Base-by-base conservation (phyloP, 2,888 invertebrate genomes). In the Drosophila mulleri region DNA sequence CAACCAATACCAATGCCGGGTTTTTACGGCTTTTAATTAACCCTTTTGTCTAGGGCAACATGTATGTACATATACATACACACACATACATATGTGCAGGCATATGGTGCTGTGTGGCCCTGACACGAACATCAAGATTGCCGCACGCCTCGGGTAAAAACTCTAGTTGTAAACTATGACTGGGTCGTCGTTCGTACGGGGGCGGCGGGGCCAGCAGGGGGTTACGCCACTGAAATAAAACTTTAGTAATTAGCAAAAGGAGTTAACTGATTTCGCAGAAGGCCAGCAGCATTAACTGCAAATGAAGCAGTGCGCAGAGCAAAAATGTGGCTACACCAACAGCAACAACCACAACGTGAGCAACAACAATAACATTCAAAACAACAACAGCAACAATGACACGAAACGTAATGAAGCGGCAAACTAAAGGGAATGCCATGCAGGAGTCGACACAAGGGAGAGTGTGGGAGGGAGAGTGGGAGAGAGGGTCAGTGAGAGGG, bases 241-340 rank as follows among this genome's bases (percentile, higher is more conserved):
- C 91, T 91, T 91, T 91, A 69, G 91, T 90, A 91, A 91, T 91
- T 91, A 91, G 91, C 90, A 80, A 84, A 82, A 84, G 83, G 86
- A 86, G 90, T 85, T 90, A 91, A 91, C 91, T 88, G 91, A 91
- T 91, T 91, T 88, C 71, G 67, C 77, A 76, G 75, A 77, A 82
- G 78, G 78, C 80, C 67, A 75, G 62, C 37, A 56, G 63, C 67
- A 65, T 69, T 72, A 73, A 83, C 76, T 80, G 77, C 83, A 88
- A 81, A 76, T 80, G 84, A 74, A 76, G 79, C 83, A 70, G 60
- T 47, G 60, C 67, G 62, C 20, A 45, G 61, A 32, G 52, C 32
- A 47, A 37, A 56, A 70, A 69, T 63, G 65, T 77, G 23, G 56
- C 66, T 18, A 68, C 66, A 37, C 2, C 37, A 71, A 7, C 58